These are phyloP conservation scores for Sebastes fasciatus DNA, from an alignment of 2,113 vertebrate genomes.

Conservation along the genomic window DNA sequence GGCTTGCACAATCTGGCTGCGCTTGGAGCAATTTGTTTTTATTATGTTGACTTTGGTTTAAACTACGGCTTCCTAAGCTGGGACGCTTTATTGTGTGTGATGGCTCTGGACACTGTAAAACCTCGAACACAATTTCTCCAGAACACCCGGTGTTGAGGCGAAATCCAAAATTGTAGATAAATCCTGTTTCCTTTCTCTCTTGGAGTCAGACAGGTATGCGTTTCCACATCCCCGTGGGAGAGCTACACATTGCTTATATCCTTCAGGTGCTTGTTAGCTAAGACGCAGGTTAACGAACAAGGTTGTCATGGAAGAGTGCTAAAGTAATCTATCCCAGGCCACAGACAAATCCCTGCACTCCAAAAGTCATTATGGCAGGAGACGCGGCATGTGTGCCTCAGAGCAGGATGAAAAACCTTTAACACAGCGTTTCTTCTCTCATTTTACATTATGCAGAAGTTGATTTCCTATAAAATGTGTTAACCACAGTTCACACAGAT, in stretches of 20 bases:
- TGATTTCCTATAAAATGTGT: constrained; percentile 21
- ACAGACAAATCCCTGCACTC: constrained; percentile 49
- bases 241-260: constrained; percentile 47
- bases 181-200: constrained; percentile 54
- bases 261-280: constrained; percentile 71
- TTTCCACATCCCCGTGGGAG: constrained; percentile 60
- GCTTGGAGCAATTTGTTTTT: constrained; percentile 40
- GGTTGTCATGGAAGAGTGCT: constrained; percentile 57
- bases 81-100: constrained; percentile 56
- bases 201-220: constrained; percentile 56
- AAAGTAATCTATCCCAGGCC: constrained; percentile 63
- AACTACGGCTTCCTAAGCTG: constrained; percentile 53
- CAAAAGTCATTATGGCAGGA: constrained; percentile 53
- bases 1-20: constrained; percentile 30
- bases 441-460: constrained; percentile 7
- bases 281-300: constrained; percentile 57
- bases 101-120: constrained; percentile 55
- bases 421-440: neutral
- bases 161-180: constrained; percentile 71
- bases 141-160: constrained; percentile 45
- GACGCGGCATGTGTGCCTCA: constrained; percentile 38
- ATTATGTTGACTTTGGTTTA: constrained; percentile 77
- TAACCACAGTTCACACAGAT: constrained; percentile 14
- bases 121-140: constrained; percentile 47
- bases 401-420: constrained; percentile 23